Evolutionary conservation across 2,113 vertebrate species (phyloP).

Genomic region (Lepisosteus osseus): DNA sequence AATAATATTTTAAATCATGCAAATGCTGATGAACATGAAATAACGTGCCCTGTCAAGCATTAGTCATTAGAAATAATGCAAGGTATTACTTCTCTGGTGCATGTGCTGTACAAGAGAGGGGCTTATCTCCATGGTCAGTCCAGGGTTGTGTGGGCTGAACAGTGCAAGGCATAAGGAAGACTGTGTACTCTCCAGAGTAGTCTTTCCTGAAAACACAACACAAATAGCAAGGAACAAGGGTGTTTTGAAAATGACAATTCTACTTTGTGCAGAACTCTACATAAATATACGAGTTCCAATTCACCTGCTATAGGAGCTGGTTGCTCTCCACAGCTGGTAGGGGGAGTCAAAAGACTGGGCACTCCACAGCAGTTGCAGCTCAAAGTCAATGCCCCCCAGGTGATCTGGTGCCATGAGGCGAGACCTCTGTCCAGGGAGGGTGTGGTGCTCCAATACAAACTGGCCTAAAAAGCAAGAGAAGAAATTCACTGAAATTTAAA

Average conservation of each 20-base stretch:
- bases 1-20: too few species aligned
- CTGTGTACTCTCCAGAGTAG: constrained; percentile 91
- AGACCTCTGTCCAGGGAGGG: constrained; percentile 85
- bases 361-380: constrained; percentile 92
- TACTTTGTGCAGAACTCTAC: too few species aligned
- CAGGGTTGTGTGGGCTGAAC: constrained; percentile 95
- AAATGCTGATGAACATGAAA: too few species aligned
- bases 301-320: constrained; percentile 94
- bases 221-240: background rate
- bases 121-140: constrained; percentile 87
- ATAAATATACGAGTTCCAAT: background rate
- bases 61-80: background rate
- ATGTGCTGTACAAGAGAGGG: constrained; percentile 89
- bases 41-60: too few species aligned
- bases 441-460: constrained; percentile 93
- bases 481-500: too few species aligned
- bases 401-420: constrained; percentile 87
- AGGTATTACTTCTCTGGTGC: constrained; percentile 83
- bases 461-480: constrained; percentile 68
- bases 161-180: constrained; percentile 88
- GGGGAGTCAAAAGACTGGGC: constrained; percentile 95
- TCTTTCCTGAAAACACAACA: constrained; percentile 76
- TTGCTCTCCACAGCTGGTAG: constrained; percentile 94
- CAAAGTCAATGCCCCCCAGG: constrained; percentile 90
- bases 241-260: background rate